phyloP scores from a whole-genome alignment of 1,140 invertebrate genomes.

The Drosophila yakuba region DNA sequence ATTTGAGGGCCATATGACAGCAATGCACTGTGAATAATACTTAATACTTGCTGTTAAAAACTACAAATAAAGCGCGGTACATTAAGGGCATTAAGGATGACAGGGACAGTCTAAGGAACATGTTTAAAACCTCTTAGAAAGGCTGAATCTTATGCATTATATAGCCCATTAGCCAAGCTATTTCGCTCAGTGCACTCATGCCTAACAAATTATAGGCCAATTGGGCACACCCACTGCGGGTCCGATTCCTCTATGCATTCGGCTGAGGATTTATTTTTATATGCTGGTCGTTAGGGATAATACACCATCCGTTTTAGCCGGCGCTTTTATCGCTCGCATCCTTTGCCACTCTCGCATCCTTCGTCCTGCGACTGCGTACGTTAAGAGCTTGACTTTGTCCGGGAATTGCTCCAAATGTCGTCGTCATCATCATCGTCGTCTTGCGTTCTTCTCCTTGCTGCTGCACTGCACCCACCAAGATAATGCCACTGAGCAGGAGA shows the following conservation, averaged over 20 bases:
- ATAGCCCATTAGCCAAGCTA: background rate
- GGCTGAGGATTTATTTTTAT: conserved; percentile 50
- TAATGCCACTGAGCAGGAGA: conserved; percentile 14
- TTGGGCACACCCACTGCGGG: conserved; percentile 21
- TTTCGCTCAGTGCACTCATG: background rate
- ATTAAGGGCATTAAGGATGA: background rate
- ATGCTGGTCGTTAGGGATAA: conserved; percentile 39
- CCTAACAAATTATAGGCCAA: conserved; percentile 34
- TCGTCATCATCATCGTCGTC: conserved; percentile 5
- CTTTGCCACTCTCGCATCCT: conserved; percentile 1
- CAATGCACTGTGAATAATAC: background rate
- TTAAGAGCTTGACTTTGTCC: conserved; percentile 42
- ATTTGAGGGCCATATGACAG: background rate
- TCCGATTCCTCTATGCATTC: background rate
- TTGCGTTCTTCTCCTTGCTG: conserved; percentile 1
- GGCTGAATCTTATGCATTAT: background rate
- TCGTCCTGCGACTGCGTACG: conserved; percentile 31
- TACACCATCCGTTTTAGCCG: conserved; percentile 41
- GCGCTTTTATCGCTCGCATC: conserved; percentile 39
- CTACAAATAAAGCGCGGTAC: background rate
- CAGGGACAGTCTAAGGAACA: background rate
- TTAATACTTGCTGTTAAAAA: background rate
- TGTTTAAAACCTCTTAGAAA: background rate
- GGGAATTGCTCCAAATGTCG: conserved; percentile 30
- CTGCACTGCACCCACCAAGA: conserved; percentile 23